Evolutionary conservation across 1,140 invertebrate genomes (phyloP), one percentile per base, ranked within the genome.

Genomic region (Drosophila sturtevanti): DNA sequence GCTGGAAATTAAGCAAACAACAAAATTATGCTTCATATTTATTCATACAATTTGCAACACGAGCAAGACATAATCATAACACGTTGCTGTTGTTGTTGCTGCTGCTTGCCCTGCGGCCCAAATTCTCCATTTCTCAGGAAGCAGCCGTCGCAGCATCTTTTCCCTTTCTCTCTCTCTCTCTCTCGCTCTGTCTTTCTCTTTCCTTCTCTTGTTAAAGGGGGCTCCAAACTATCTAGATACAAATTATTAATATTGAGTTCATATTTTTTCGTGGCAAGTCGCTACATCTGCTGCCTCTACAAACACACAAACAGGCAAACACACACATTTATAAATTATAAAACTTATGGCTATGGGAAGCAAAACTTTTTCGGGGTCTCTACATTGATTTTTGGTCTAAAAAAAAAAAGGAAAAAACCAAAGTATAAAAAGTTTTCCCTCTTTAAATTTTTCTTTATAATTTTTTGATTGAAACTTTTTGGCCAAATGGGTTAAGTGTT

Each of bases 201-300:
- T 24, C 2, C 4, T 4, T 24, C 24, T 31, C 27, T 31, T 31
- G 27, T 31, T 31, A 6, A 4, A 31, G 27, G 27, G 27, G 66
- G 60, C 62, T 48, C 63, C 55, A 68, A 79, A 74, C 68, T 90
- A 90, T 90, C 89, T 76, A 90, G 89, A 90, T 90, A 81, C 84
- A 90, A 90, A 90, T 90, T 90, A 90, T 90, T 90, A 90, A 90
- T 90, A 90, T 90, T 79, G 84, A 79, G 74, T 84, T 90, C 89
- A 85, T 90, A 90, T 90, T 89, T 90, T 90, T 80, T 82, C 78
- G 77, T 79, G 84, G 82, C 81, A 87, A 90, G 66, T 85, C 86
- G 67, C 72, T 71, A 89, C 89, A 90, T 84, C 89, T 90, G 89
- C 89, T 90, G 66, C 89, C 70, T 76, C 79, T 89, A 89, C 51